Evolutionary conservation across 1,140 invertebrate genomes (phyloP), one percentile per base, ranked within the genome.

Genomic region (Conopomorpha cramerella): DNA sequence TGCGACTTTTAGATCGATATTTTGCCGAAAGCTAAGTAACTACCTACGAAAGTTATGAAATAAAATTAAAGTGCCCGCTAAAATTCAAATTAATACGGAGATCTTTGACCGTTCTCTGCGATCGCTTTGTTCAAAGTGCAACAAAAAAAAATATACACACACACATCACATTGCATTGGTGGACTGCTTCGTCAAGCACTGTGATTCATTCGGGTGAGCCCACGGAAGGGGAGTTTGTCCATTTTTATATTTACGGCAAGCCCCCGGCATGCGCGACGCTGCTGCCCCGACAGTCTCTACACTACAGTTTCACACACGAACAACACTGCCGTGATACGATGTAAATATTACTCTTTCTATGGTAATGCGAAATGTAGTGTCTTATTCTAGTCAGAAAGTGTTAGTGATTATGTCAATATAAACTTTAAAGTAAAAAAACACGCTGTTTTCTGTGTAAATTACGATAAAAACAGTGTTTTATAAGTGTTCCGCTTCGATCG

Each of bases 161-260:
- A n/a, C n/a, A n/a, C n/a, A n/a, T n/a, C n/a, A n/a, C n/a, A n/a
- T n/a, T n/a, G n/a, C n/a, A n/a, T n/a, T n/a, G n/a, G n/a, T n/a
- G n/a, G n/a, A n/a, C n/a, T n/a, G n/a, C n/a, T n/a, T n/a, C n/a
- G n/a, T n/a, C n/a, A n/a, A n/a, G n/a, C n/a, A n/a, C 55, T 43
- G 63, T 71, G 71, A 76, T 72, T 72, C 65, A 76, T 67, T 51
- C 49, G 63, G 55, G 65, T 64, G 61, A 67, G 58, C 63, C 65
- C 60, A 51, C 55, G 60, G 65, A 76, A 74, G 70, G 70, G 70
- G 70, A 76, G 67, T 73, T 67, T 65, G 55, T 68, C 54, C 68
- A 72, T 76, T 76, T 76, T 76, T 76, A 76, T 76, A 76, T 76
- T 71, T 76, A 66, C 70, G 66, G 42, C 65, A 61, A 56, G 55